Evolutionary conservation across 2,888 invertebrate genomes (phyloP).

Genomic region (Acanthococcus lagerstroemiae): DNA sequence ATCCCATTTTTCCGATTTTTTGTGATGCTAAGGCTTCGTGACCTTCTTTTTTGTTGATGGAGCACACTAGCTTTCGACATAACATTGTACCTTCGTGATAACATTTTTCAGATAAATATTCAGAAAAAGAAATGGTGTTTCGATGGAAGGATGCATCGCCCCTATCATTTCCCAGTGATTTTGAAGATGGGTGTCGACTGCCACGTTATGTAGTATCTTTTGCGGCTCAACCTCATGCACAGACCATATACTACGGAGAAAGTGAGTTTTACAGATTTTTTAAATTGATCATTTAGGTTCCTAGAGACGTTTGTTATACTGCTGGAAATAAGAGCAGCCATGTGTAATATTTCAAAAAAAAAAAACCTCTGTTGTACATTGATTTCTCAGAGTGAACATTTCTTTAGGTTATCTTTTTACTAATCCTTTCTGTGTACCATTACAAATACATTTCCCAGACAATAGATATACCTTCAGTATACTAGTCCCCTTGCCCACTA

Average conservation of each 20-base stretch:
- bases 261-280: constrained; percentile 45
- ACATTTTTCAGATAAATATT: constrained; percentile 51
- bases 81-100: constrained; percentile 42
- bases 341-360: no score
- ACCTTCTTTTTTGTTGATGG: background rate
- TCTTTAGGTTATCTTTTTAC: no score
- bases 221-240: constrained; percentile 51
- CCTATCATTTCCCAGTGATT: constrained; percentile 46
- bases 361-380: no score
- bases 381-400: no score
- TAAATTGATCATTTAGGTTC: background rate
- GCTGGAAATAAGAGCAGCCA: no score
- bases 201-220: constrained; percentile 56
- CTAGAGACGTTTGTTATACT: no score
- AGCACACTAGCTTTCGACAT: background rate
- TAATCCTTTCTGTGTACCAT: no score
- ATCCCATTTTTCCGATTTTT: no score
- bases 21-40: no score
- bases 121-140: constrained; percentile 51
- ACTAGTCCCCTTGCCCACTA: no score
- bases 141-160: constrained; percentile 52
- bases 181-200: constrained; percentile 50
- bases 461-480: no score
- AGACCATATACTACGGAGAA: constrained; percentile 54
- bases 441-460: no score